A percentile compares a stretch with the other conserved stretches of the same genome.
Conservation (phyloP, 2,888 invertebrate species). For the Andrena minutula region DNA sequence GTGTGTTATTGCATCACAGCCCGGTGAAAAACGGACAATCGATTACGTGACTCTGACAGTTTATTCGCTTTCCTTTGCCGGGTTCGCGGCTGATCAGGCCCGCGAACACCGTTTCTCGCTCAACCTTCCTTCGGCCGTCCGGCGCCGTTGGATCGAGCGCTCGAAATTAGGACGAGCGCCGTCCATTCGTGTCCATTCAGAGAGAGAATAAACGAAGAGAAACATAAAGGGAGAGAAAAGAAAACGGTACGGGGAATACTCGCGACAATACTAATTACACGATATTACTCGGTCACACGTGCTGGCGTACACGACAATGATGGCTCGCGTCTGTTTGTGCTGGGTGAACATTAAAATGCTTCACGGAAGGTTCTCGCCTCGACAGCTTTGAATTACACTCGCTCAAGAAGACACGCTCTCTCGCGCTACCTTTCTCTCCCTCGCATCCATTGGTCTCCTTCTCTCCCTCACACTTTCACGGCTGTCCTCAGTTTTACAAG, state of each 20-base stretch:
- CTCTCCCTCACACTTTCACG: constrained; percentile 41
- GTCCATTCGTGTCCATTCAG: background rate
- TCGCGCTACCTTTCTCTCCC: constrained; percentile 6
- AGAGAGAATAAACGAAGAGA: constrained; percentile 1
- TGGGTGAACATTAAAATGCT: constrained; percentile 76
- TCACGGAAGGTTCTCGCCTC: constrained; percentile 75
- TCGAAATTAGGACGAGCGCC: constrained; percentile 39
- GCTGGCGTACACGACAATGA: constrained; percentile 42
- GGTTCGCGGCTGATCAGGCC: background rate
- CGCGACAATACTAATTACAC: constrained; percentile 53
- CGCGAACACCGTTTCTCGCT: background rate
- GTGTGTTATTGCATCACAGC: constrained; percentile 43
- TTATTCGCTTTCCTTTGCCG: background rate
- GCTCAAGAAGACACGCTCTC: constrained; percentile 34
- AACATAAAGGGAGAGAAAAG: constrained; percentile 15
- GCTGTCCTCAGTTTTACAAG: constrained; percentile 55
- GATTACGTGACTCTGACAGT: constrained; percentile 25
- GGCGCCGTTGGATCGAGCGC: constrained; percentile 52
- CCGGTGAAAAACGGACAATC: constrained; percentile 30
- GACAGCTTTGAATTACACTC: constrained; percentile 46
- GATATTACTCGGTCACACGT: constrained; percentile 43
- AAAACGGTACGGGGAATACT: constrained; percentile 60
- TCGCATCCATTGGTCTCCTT: constrained; percentile 2
- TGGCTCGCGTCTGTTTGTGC: constrained; percentile 74
- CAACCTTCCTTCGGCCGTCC: constrained; percentile 26